Evolutionary conservation across 2,888 invertebrate species (phyloP).

Genomic region (Rhamnusium bicolor): DNA sequence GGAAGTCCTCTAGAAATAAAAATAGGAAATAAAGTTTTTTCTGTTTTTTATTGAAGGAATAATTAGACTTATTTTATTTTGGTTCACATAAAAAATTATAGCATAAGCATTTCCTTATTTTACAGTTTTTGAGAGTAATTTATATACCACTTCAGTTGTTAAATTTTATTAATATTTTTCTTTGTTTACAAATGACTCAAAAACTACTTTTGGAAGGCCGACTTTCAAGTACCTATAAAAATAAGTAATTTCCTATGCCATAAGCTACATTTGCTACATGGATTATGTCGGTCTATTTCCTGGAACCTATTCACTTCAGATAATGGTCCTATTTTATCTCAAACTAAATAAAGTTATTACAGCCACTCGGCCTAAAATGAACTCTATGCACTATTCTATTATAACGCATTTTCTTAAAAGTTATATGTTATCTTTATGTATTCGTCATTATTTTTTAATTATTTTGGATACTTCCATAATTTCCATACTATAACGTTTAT

Average conservation of each 20-base stretch:
- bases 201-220: constrained; percentile 7
- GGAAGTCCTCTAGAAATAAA: too few species aligned
- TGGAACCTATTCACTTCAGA: constrained; percentile 37
- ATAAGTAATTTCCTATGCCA: constrained; percentile 37
- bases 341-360: constrained; percentile 14
- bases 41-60: too few species aligned
- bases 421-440: background rate
- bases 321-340: constrained; percentile 38
- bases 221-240: constrained; percentile 13
- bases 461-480: background rate
- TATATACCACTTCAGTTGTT: background rate
- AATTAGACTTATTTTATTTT: too few species aligned
- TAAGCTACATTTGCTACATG: constrained; percentile 38
- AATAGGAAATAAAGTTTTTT: too few species aligned
- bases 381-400: background rate
- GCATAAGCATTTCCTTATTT: background rate
- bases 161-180: constrained; percentile 1
- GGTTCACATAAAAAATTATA: too few species aligned
- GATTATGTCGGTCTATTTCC: constrained; percentile 41
- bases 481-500: too few species aligned
- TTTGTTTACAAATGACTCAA: background rate
- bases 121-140: background rate
- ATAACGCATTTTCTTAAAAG: background rate
- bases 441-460: background rate
- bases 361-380: constrained; percentile 1